phyloP scores from a whole-genome alignment of 2,888 invertebrate genomes.

The Noctuana brunneofusca region DNA sequence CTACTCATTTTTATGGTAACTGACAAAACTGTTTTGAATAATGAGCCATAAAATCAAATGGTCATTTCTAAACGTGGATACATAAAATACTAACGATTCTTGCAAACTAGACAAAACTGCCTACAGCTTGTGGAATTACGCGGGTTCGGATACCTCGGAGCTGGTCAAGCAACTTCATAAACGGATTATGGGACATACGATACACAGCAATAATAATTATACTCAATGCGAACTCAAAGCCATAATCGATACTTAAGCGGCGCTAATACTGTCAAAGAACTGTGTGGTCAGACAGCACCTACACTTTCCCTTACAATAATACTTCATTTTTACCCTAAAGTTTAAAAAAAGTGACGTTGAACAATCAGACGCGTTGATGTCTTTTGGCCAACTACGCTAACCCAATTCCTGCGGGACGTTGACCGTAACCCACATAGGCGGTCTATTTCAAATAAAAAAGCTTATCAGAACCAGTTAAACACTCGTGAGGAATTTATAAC shows the following conservation, averaged over 20 bases:
- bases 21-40: too few relatives aligned
- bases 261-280: constrained; percentile 22
- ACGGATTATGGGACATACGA: constrained; percentile 35
- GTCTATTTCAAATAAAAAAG: constrained; percentile 49
- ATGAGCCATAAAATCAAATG: not conserved
- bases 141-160: constrained; percentile 27
- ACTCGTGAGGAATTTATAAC: constrained; percentile 17
- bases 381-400: constrained; percentile 51
- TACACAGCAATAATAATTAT: constrained; percentile 30
- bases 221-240: constrained; percentile 35
- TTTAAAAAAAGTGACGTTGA: constrained; percentile 10
- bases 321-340: constrained; percentile 4
- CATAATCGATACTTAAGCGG: constrained; percentile 38
- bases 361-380: constrained; percentile 49
- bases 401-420: constrained; percentile 46
- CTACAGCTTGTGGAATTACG: constrained; percentile 26
- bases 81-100: not conserved
- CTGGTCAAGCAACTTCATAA: constrained; percentile 36
- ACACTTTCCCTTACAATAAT: not conserved
- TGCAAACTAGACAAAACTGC: constrained; percentile 5
- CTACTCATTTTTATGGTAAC: too few relatives aligned
- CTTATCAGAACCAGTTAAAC: constrained; percentile 26
- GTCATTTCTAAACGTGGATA: not conserved
- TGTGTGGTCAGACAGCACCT: not conserved
- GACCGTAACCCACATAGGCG: constrained; percentile 53